Conservation (phyloP, 1,140 invertebrate genomes). For the Myzus persicae region DNA sequence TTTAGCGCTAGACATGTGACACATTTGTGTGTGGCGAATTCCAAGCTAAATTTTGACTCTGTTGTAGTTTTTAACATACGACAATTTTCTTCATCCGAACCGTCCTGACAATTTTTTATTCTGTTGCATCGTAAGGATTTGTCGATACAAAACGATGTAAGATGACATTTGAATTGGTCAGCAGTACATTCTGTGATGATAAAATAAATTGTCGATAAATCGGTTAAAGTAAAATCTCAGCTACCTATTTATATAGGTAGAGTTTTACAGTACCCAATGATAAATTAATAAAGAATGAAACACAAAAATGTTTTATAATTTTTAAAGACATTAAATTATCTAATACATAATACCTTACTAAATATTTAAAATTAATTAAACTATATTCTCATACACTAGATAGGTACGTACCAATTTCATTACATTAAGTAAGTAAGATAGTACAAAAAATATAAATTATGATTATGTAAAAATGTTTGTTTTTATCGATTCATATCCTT, state of each 20-base stretch:
- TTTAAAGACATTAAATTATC: not conserved
- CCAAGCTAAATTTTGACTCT: not conserved
- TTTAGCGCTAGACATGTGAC: not conserved
- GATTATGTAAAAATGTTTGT: not conserved
- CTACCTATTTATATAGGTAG: not conserved
- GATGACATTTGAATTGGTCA: conserved; percentile 37
- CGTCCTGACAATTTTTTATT: conserved; percentile 63
- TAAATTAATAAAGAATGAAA: not conserved
- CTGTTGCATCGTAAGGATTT: conserved; percentile 61
- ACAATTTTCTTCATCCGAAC: conserved; percentile 62
- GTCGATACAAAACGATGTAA: conserved; percentile 59
- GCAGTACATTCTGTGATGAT: conserved; percentile 34
- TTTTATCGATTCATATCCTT: not conserved
- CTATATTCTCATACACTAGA: not conserved
- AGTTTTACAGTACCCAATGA: not conserved
- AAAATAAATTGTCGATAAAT: not conserved
- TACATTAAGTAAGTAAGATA: not conserved
- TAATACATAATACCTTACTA: not conserved
- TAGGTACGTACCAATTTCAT: not conserved
- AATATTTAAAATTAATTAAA: not conserved
- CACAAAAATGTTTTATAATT: not conserved
- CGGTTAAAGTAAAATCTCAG: not conserved
- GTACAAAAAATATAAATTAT: not conserved
- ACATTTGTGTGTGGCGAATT: not conserved
- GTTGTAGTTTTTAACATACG: conserved; percentile 25